These are phyloP conservation scores for Bedellia somnulentella DNA, from an alignment of 2,888 invertebrate genomes.

Conservation along the genomic window DNA sequence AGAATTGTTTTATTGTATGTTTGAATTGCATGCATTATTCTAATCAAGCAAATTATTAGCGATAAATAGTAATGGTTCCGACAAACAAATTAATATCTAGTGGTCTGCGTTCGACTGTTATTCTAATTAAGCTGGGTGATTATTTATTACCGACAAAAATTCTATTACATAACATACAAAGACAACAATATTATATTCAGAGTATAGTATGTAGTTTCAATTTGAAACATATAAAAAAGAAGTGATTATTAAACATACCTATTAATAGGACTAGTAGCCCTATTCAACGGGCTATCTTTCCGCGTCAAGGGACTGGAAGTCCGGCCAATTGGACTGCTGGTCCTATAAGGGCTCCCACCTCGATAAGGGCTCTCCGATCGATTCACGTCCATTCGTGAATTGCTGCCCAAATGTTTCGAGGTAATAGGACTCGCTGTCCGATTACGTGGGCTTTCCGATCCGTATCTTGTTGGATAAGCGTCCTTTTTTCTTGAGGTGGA, in stretches of 20 bases:
- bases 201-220: too few relatives aligned
- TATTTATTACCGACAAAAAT: too few relatives aligned
- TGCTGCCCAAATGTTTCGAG: slow-evolving; percentile 54
- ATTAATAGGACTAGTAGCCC: slow-evolving; percentile 58
- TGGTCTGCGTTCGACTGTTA: too few relatives aligned
- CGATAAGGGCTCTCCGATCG: slow-evolving; percentile 42
- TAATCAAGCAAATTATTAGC: too few relatives aligned
- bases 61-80: too few relatives aligned
- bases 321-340: slow-evolving; percentile 44
- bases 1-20: too few relatives aligned
- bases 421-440: slow-evolving; percentile 53
- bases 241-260: slow-evolving; percentile 24
- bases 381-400: slow-evolving; percentile 47
- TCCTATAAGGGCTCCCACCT: slow-evolving; percentile 41
- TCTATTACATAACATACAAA: too few relatives aligned
- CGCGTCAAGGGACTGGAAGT: slow-evolving; percentile 58
- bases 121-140: too few relatives aligned
- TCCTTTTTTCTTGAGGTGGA: slow-evolving; percentile 42
- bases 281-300: slow-evolving; percentile 50
- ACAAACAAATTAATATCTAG: too few relatives aligned
- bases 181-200: too few relatives aligned
- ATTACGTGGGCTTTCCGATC: slow-evolving; percentile 46
- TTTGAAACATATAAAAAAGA: too few relatives aligned
- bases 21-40: too few relatives aligned
- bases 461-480: slow-evolving; percentile 29